Conservation (phyloP, 2,797 vertebrate species). For the Pitangus sulphuratus region DNA sequence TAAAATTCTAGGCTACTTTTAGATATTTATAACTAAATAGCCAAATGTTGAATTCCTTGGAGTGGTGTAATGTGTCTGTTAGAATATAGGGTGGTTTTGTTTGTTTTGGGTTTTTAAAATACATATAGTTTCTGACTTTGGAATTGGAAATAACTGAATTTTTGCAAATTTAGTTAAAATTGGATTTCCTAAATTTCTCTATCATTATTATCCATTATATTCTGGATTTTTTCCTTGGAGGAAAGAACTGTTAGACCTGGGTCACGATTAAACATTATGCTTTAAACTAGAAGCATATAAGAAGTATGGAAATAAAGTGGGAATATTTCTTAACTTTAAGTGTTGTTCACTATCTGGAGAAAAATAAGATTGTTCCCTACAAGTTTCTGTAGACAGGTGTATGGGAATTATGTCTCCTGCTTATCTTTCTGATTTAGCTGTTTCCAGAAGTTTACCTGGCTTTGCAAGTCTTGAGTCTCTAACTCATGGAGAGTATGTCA, state of each 20-base stretch:
- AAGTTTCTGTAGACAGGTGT: background rate
- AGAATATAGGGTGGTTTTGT: background rate
- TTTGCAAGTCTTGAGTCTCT: background rate
- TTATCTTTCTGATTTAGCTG: background rate
- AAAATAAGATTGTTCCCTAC: background rate
- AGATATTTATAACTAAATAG: background rate
- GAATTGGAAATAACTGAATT: background rate
- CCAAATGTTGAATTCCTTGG: background rate
- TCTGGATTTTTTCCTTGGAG: background rate
- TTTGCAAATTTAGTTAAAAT: background rate
- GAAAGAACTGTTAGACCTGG: background rate
- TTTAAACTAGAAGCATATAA: background rate
- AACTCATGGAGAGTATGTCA: background rate
- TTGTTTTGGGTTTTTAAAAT: background rate
- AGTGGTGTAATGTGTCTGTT: background rate
- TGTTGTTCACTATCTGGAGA: background rate
- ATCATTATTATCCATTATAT: background rate
- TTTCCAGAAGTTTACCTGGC: background rate
- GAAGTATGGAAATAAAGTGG: background rate
- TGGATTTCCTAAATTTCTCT: background rate
- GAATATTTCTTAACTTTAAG: background rate
- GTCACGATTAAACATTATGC: background rate
- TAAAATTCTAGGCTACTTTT: background rate
- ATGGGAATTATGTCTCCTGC: background rate
- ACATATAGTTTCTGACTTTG: background rate